Evolutionary conservation across 2,797 vertebrate genomes (phyloP), one percentile per base, ranked within the genome.

Genomic region (Pseudomugil tenellus): DNA sequence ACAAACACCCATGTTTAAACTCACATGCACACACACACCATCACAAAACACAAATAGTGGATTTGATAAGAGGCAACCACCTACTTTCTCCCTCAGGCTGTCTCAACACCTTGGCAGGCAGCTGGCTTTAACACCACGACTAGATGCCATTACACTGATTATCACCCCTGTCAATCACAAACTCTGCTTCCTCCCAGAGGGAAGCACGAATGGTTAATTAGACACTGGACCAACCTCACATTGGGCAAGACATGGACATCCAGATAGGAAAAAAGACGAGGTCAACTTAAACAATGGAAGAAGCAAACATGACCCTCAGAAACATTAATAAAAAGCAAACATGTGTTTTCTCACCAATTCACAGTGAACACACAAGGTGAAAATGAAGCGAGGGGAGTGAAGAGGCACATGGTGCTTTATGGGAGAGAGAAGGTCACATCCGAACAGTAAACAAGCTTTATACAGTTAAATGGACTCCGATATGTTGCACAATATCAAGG

Each of bases 141-240:
- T 21, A 49, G 63, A 84, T 66, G 70, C 84, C 77, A 91, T 93
- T 91, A 91, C 76, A 34, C 58, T 56, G 88, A 93, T 93, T 87
- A 92, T 84, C 86, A 84, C 70, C 58, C 43, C 81, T 84, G 92
- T 91, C 92, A 80, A 85, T 91, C 91, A 87, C 61, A 62, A 59
- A 25, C 61, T 58, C 3, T 68, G 58, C 61, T 51, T 43, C 68
- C 34, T 23, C 39, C n/a, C 37, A 49, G 3, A 72, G 82, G 76
- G 41, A 79, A 49, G 28, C 64, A 63, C 3, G 57, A 70, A 57
- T 12, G 64, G 72, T 79, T 88, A 90, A 90, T 90, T 88, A 90
- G 72, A 63, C 43, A 52, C 21, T 48, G 65, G 43, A 21, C 37
- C 2, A 39, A 72, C n/a, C 74, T 74, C 51, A 46, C 25, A 60